These are phyloP conservation scores for Sitobion miscanthi DNA, from an alignment of 1,140 invertebrate species.

Conservation along the genomic window DNA sequence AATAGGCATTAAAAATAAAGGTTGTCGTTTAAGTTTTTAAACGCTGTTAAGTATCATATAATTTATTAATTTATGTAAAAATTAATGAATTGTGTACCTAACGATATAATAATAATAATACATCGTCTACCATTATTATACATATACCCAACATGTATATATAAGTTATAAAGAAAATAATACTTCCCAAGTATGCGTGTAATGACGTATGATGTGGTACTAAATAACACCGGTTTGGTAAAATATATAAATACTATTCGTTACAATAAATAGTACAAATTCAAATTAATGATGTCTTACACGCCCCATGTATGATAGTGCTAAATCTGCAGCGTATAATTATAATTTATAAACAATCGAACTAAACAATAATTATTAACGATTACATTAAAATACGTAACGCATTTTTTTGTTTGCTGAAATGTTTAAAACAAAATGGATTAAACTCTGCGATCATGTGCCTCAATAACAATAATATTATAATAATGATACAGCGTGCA, in stretches of 20 bases:
- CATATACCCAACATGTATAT: rapidly evolving
- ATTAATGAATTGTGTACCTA: neutral
- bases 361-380: neutral
- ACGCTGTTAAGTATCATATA: neutral
- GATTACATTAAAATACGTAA: neutral
- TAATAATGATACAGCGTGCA: neutral
- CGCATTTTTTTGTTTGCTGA: neutral
- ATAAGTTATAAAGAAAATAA: neutral
- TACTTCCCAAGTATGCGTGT: neutral
- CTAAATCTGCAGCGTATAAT: neutral
- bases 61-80: neutral
- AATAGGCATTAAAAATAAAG: neutral
- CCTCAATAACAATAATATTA: neutral
- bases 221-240: neutral
- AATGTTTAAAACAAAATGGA: neutral
- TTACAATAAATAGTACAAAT: neutral
- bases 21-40: neutral
- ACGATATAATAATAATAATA: neutral
- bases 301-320: neutral
- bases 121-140: neutral
- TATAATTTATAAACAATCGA: no score
- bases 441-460: neutral
- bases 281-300: neutral
- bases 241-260: neutral
- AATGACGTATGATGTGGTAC: neutral